A percentile compares a stretch with the other conserved stretches of the same genome.
These are phyloP conservation scores for Phyllotreta cruciferae DNA, from an alignment of 2,888 invertebrate species.

Conservation along the genomic window DNA sequence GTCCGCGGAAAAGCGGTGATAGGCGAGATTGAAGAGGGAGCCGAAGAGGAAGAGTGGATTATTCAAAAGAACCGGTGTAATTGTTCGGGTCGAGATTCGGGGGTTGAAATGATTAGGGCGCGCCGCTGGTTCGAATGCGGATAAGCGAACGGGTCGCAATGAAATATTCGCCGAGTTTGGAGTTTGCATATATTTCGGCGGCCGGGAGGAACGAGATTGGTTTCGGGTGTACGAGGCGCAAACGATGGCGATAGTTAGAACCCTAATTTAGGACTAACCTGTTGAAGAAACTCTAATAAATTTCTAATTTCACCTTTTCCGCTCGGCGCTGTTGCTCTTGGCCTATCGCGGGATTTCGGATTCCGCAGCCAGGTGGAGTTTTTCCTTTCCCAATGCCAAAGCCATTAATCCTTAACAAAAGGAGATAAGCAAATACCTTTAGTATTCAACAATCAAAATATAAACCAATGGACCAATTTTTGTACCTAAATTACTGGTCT, in stretches of 20 bases:
- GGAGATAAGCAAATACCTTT: too few species aligned
- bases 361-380: background rate
- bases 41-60: too few species aligned
- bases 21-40: too few species aligned
- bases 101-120: background rate
- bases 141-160: constrained; percentile 18
- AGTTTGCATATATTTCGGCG: constrained; percentile 20
- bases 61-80: too few species aligned
- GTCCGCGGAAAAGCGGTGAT: too few species aligned
- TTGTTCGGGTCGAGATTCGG: too few species aligned
- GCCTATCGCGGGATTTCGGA: background rate
- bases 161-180: constrained; percentile 18
- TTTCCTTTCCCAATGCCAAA: too few species aligned
- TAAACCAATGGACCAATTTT: too few species aligned
- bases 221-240: constrained; percentile 10
- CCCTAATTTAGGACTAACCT: constrained; percentile 24
- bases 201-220: constrained; percentile 6
- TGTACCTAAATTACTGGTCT: too few species aligned
- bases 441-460: too few species aligned
- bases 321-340: constrained; percentile 11
- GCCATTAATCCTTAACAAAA: too few species aligned
- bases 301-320: constrained; percentile 26
- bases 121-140: constrained; percentile 13
- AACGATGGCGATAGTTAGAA: constrained; percentile 20
- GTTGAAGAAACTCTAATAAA: constrained; percentile 27